A percentile compares a stretch with the other conserved stretches of the same genome.
phyloP scores from a whole-genome alignment of 1,140 invertebrate genomes.

The Mamestra configurata region DNA sequence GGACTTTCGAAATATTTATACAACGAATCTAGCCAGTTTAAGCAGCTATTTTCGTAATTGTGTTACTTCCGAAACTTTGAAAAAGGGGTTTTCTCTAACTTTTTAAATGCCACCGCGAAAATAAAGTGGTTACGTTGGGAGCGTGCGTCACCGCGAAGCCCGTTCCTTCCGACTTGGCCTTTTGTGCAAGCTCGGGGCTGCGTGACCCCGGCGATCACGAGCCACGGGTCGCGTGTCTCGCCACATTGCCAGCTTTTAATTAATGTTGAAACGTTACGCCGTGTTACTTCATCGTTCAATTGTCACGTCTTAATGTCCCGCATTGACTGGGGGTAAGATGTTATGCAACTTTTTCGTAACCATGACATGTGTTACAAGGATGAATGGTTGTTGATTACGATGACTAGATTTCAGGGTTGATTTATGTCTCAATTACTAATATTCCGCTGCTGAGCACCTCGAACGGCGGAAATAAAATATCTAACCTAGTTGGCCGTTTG shows the following conservation, averaged over 20 bases:
- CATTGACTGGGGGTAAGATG: too few relatives aligned
- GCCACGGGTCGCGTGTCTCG: constrained; percentile 22
- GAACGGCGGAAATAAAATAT: too few relatives aligned
- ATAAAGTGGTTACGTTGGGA: constrained; percentile 38
- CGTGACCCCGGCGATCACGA: constrained; percentile 42
- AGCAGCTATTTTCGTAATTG: constrained; percentile 22
- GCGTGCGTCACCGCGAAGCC: constrained; percentile 62
- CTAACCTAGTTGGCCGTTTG: too few relatives aligned
- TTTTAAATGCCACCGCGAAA: constrained; percentile 34
- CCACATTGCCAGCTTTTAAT: background rate
- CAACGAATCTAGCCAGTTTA: constrained; percentile 33
- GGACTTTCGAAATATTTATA: constrained; percentile 4
- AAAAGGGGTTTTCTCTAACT: background rate
- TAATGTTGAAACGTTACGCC: background rate
- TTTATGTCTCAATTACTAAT: too few relatives aligned
- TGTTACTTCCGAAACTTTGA: background rate
- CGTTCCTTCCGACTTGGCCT: constrained; percentile 35
- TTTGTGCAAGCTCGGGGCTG: constrained; percentile 28
- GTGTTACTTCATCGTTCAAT: background rate
- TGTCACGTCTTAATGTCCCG: too few relatives aligned
- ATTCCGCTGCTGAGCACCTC: too few relatives aligned
- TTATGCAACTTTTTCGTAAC: too few relatives aligned
- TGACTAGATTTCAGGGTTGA: too few relatives aligned
- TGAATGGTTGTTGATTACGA: too few relatives aligned
- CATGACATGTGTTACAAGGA: too few relatives aligned